Percentiles rank a stretch among this genome's conserved stretches.
These are phyloP conservation scores for Tyto alba DNA, from an alignment of 2,113 vertebrate species.

Conservation along the genomic window DNA sequence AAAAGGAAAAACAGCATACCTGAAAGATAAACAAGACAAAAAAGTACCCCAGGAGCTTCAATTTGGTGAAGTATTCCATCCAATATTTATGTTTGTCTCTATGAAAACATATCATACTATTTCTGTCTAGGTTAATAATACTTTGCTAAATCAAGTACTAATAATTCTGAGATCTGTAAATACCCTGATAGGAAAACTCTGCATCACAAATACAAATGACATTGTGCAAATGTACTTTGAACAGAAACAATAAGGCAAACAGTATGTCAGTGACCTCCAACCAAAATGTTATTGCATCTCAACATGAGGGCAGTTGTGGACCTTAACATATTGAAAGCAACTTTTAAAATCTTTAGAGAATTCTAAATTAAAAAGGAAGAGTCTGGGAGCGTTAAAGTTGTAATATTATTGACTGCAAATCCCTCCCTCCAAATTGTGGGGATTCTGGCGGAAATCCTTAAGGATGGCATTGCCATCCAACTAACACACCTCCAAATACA, in stretches of 20 bases:
- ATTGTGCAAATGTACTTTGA: background rate
- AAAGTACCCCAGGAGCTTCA: background rate
- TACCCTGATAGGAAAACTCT: conserved; percentile 14
- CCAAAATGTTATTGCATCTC: background rate
- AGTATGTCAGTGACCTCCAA: background rate
- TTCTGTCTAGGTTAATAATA: background rate
- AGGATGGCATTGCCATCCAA: background rate
- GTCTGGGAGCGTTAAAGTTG: background rate
- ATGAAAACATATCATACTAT: background rate
- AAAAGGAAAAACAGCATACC: background rate
- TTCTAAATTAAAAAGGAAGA: background rate
- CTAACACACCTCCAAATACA: background rate
- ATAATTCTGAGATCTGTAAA: conserved; percentile 30
- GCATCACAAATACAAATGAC: conserved; percentile 1
- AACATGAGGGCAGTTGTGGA: background rate
- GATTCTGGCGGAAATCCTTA: background rate
- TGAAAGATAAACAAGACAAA: background rate
- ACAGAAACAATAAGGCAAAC: background rate
- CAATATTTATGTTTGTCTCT: background rate
- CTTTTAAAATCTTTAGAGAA: background rate
- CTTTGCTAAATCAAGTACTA: background rate
- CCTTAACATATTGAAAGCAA: background rate
- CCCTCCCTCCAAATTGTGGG: no score
- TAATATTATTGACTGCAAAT: background rate
- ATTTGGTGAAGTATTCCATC: background rate